Conservation (phyloP, 2,113 vertebrate genomes). For the Peromyscus californicus region DNA sequence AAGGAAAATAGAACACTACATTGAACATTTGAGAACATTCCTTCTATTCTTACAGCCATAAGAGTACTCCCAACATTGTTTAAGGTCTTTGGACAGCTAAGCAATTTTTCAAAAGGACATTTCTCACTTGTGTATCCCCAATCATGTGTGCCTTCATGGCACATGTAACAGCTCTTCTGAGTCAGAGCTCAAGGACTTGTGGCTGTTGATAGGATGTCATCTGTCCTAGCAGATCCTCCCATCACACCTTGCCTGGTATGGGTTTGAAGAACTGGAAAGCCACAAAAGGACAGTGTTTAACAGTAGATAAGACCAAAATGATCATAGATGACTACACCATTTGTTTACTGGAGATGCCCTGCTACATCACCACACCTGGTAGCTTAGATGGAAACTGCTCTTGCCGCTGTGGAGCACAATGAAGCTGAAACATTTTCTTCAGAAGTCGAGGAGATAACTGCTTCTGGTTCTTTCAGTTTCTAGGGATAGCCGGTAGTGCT, state of each 20-base stretch:
- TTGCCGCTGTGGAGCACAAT: background rate
- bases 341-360: background rate
- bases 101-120: background rate
- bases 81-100: no score
- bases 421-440: background rate
- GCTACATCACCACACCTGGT: no score
- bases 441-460: background rate
- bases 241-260: no score
- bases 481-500: background rate
- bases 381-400: background rate
- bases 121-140: fast-evolving
- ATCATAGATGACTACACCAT: fast-evolving
- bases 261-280: background rate
- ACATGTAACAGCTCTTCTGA: background rate
- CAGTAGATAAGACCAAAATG: background rate
- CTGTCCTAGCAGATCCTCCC: fast-evolving
- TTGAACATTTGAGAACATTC: background rate
- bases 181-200: background rate
- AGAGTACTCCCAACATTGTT: fast-evolving
- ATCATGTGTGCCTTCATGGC: fast-evolving
- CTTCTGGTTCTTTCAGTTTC: background rate
- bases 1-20: fast-evolving
- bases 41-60: fast-evolving
- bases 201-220: no score
- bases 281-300: background rate